Evolutionary conservation across 2,797 vertebrate species (phyloP).

Genomic region (Thaleichthys pacificus): DNA sequence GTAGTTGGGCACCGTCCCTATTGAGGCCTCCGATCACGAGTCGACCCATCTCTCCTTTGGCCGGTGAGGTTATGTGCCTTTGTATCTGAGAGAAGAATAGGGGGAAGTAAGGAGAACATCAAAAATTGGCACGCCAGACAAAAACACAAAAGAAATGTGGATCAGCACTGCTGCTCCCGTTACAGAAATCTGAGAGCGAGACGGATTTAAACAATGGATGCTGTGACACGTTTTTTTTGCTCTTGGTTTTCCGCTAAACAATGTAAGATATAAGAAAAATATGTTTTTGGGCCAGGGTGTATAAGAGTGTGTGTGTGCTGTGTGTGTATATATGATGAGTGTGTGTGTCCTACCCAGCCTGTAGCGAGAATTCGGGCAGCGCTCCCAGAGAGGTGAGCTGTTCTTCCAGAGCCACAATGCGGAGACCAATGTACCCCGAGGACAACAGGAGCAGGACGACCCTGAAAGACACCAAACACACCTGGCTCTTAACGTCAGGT

Average conservation of each 20-base stretch:
- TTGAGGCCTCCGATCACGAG: conserved; percentile 52
- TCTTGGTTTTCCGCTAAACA: too few relatives aligned
- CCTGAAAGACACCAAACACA: conserved; percentile 50
- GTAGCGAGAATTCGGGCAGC: conserved; percentile 72
- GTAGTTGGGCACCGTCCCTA: not conserved
- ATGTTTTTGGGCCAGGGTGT: not conserved
- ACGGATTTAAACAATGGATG: too few relatives aligned
- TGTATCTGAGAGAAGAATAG: conserved; percentile 63
- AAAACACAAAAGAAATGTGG: not conserved
- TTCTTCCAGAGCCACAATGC: conserved; percentile 83
- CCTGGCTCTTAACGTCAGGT: not conserved
- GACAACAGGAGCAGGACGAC: conserved; percentile 82
- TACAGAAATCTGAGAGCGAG: conserved; percentile 19
- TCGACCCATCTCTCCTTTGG: conserved; percentile 50
- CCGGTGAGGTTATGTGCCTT: conserved; percentile 69
- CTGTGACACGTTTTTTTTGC: too few relatives aligned
- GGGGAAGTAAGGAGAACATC: not conserved
- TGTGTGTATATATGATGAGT: not conserved
- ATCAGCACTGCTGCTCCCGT: conserved; percentile 26
- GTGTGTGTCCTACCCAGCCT: conserved; percentile 63
- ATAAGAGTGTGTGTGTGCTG: not conserved
- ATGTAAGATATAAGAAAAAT: not conserved
- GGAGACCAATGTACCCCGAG: conserved; percentile 85
- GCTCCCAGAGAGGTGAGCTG: conserved; percentile 77
- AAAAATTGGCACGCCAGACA: conserved; percentile 9